These are phyloP conservation scores for Mimas tiliae DNA, from an alignment of 2,888 invertebrate species.

Conservation along the genomic window DNA sequence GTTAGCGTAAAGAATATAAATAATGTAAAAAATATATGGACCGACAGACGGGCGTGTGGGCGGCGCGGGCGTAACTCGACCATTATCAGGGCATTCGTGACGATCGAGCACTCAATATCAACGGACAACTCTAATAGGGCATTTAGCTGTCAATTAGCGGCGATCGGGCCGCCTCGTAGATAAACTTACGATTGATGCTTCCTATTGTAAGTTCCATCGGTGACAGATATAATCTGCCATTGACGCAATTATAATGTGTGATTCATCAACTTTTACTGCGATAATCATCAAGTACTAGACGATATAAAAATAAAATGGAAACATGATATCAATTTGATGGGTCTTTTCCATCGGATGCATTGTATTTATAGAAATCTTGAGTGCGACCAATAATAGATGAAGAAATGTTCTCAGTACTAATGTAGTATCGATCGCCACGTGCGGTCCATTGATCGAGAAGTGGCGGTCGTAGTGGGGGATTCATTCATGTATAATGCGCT, in stretches of 20 bases:
- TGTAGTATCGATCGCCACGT: constrained; percentile 70
- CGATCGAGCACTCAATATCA: constrained; percentile 55
- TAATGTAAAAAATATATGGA: constrained; percentile 32
- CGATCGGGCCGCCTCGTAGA: constrained; percentile 47
- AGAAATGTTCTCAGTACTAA: constrained; percentile 42
- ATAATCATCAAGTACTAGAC: background rate
- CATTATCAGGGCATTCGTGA: constrained; percentile 30
- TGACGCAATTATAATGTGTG: constrained; percentile 9
- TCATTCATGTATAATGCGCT: constrained; percentile 77
- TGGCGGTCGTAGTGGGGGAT: constrained; percentile 58
- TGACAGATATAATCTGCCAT: constrained; percentile 18
- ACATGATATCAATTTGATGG: constrained; percentile 4
- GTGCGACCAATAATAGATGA: constrained; percentile 22
- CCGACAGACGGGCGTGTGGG: constrained; percentile 36
- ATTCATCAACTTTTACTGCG: constrained; percentile 11
- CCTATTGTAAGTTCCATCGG: constrained; percentile 25
- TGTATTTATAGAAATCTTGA: background rate
- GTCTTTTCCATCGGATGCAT: background rate
- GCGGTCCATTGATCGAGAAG: constrained; percentile 71
- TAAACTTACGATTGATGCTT: constrained; percentile 43
- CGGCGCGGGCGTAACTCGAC: constrained; percentile 37
- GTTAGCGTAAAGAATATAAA: constrained; percentile 40
- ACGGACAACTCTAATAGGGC: constrained; percentile 60
- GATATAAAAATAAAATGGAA: constrained; percentile 7
- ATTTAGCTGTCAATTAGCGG: constrained; percentile 75